A percentile compares a stretch with the other conserved stretches of the same genome.
Conservation (phyloP, 2,113 vertebrate species). For the Onychorhynchus coronatus region DNA sequence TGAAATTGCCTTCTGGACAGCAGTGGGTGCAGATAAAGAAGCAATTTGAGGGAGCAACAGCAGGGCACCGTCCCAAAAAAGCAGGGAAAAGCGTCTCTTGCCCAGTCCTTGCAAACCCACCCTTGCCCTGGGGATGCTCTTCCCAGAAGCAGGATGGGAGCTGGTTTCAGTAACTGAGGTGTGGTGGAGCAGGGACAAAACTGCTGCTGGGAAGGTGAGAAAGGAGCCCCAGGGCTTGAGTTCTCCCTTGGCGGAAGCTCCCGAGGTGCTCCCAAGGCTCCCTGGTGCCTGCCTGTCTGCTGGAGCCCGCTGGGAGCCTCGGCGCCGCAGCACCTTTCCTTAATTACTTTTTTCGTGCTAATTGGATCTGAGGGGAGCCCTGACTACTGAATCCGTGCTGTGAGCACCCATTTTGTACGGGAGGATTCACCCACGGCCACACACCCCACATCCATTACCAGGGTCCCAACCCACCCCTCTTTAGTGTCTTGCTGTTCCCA, state of each 20-base stretch:
- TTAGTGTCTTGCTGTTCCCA: not conserved
- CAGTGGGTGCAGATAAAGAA: not conserved
- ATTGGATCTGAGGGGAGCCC: constrained; percentile 8
- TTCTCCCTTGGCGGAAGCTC: not conserved
- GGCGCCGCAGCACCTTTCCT: constrained; percentile 12
- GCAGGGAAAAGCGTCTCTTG: not conserved
- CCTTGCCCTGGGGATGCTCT: not conserved
- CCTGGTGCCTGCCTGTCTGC: not conserved
- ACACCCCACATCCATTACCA: not conserved
- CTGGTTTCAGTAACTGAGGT: accelerated
- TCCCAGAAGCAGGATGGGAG: not conserved
- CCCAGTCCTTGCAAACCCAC: not conserved
- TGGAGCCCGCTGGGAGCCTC: constrained; percentile 15
- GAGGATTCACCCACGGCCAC: not conserved
- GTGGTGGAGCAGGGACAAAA: not conserved
- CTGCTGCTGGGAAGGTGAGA: not conserved
- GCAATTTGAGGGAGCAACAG: not conserved
- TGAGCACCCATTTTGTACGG: not conserved
- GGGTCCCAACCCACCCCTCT: not conserved
- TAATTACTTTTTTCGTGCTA: constrained; percentile 42
- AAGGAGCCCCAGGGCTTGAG: not conserved
- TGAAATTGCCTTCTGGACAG: not conserved
- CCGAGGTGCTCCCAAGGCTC: not conserved
- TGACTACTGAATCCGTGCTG: not conserved
- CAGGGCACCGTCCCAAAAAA: not conserved